A percentile compares a stretch with the other conserved stretches of the same genome.
These are phyloP conservation scores for Nycteola revayana DNA, from an alignment of 2,888 invertebrate genomes.

Conservation along the genomic window DNA sequence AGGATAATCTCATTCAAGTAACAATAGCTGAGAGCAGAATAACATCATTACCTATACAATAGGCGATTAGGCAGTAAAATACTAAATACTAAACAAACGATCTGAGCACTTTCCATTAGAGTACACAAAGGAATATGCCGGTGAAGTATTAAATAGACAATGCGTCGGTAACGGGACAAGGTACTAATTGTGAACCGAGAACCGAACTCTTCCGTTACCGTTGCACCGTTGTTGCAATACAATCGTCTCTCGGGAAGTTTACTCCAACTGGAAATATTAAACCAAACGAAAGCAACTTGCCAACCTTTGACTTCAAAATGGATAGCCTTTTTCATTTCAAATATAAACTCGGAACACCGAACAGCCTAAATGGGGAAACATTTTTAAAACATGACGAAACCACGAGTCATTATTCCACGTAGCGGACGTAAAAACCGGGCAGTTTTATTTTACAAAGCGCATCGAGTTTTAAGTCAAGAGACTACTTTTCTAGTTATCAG, in stretches of 20 bases:
- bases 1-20: slow-evolving; percentile 11
- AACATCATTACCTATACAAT: slow-evolving; percentile 46
- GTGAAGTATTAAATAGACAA: slow-evolving; percentile 68
- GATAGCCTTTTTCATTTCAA: too few relatives aligned
- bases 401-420: slow-evolving; percentile 31
- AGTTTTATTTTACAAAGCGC: slow-evolving; percentile 44
- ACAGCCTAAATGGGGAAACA: slow-evolving; percentile 17
- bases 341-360: slow-evolving; percentile 3
- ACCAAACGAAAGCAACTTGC: slow-evolving; percentile 7
- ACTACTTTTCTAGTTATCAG: slow-evolving; percentile 29
- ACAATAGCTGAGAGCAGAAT: slow-evolving; percentile 16
- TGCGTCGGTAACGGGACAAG: slow-evolving; percentile 72
- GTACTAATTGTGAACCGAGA: slow-evolving; percentile 73
- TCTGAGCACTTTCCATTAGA: slow-evolving; percentile 60
- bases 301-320: too few relatives aligned
- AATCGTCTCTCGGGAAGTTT: slow-evolving; percentile 40
- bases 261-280: slow-evolving; percentile 16
- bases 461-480: slow-evolving; percentile 35
- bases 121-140: slow-evolving; percentile 69
- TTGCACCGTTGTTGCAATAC: slow-evolving; percentile 35
- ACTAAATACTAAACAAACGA: slow-evolving; percentile 58
- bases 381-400: slow-evolving; percentile 22
- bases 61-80: slow-evolving; percentile 39
- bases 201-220: slow-evolving; percentile 65
- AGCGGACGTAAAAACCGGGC: slow-evolving; percentile 37